Base-by-base conservation (phyloP, 2,113 vertebrate genomes). In the Eretmochelys imbricata region DNA sequence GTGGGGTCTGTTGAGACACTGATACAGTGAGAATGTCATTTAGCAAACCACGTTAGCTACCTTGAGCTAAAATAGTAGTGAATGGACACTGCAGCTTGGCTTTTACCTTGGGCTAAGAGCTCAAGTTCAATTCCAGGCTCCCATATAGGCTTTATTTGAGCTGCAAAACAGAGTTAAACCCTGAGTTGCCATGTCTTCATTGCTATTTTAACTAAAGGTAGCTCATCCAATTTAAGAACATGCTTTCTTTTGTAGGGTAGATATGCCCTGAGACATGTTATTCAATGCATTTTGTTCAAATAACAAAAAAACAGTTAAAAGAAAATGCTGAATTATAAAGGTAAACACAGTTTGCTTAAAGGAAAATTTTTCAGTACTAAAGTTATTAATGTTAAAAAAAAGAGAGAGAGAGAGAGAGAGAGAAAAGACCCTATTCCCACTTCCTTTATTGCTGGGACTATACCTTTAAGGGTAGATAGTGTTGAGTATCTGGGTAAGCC, bases 1-100 rank as follows among this genome's bases (percentile, higher is more conserved):
- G 38, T 62, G 84, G 89, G 85, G 75, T 92, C 75, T 88, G 10
- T 84, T 91, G 62, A 89, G 88, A 75, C 90, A 76, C 82, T 86
- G 85, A 55, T 89, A 72, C 72, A 82, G 17, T 46, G 24, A 89
- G 49, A 42, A 2, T 48, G 22, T 69, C 46, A 94, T 90, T 88
- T 48, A 90, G 54, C 31, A 65, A 35, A 31, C 59, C 29, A 16
- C 5, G 2, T 65, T 65, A 35, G 14, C 31, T n/a, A 35, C 19
- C 62, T 35, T n/a, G 62, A 65, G 29, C 62, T 65, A 65, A 65
- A 65, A n/a, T n/a, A 65, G 62, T 16, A 2, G 14, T 35, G 62
- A 65, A 65, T 8, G 8, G 4, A 35, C 16, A n/a, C 13, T 13
- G 29, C 57, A 62, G 13, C 57, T 62, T 31, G 29, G 57, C 57